A percentile compares a stretch with the other conserved stretches of the same genome.
Evolutionary conservation across 2,888 invertebrate genomes (phyloP).

Genomic region (Myopa tessellatipennis): DNA sequence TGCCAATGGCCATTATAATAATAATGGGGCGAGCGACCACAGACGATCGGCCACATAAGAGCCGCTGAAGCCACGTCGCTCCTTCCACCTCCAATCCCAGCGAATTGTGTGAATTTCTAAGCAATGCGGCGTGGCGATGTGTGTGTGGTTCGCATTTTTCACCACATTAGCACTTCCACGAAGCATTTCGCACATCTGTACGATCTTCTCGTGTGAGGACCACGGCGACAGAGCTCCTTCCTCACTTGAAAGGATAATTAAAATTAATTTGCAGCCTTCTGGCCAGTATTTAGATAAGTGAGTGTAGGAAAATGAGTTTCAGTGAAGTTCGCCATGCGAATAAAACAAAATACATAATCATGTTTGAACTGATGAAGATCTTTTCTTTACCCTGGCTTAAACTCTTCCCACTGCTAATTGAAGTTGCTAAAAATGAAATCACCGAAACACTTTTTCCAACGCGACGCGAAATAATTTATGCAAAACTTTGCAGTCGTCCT

Average conservation of each 20-base stretch:
- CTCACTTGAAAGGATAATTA: constrained; percentile 13
- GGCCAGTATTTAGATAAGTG: neutral
- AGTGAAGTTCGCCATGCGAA: neutral
- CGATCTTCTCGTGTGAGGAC: neutral
- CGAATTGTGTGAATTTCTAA: constrained; percentile 28
- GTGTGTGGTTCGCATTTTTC: constrained; percentile 14
- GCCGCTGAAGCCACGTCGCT: constrained; percentile 34
- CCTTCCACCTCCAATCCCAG: neutral
- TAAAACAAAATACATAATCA: neutral
- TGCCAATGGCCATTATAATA: constrained; percentile 3
- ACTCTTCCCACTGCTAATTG: constrained; percentile 25
- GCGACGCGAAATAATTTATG: constrained; percentile 37
- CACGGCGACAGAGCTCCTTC: neutral
- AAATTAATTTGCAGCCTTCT: constrained; percentile 17
- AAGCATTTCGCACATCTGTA: constrained; percentile 29
- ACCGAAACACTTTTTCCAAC: constrained; percentile 39
- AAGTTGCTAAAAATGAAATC: constrained; percentile 12
- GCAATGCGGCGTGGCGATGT: constrained; percentile 4
- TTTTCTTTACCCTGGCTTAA: constrained; percentile 21
- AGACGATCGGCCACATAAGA: constrained; percentile 21
- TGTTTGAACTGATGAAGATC: too few relatives aligned
- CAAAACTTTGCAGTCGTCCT: constrained; percentile 56
- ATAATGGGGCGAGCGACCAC: constrained; percentile 4
- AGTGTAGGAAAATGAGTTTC: neutral
- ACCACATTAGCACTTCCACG: constrained; percentile 30